Base-by-base conservation (phyloP, 2,797 vertebrate species). In the Siniperca undulata region DNA sequence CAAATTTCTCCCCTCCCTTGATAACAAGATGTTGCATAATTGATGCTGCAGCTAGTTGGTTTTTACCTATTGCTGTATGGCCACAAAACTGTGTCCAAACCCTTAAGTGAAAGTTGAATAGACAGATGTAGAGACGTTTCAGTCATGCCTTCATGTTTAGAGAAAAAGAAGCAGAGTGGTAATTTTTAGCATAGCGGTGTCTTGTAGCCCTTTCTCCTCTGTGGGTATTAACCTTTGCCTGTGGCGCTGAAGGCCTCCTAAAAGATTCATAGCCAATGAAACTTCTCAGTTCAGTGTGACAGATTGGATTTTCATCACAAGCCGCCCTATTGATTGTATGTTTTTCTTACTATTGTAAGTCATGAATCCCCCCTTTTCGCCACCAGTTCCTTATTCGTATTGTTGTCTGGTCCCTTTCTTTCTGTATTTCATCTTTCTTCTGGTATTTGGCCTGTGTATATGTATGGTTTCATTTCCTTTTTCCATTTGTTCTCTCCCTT, bases 201-300 rank as follows among this genome's bases (percentile, higher is more conserved):
- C 78, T 79, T 50, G n/a, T 70, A 40, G 46, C 65, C n/a, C n/a
- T 44, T 66, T 53, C 77, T 83, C 74, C 72, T 89, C 64, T 70
- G 65, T 53, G 40, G 67, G 68, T 80, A 59, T 91, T 88, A 90
- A 90, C 90, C 87, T 91, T 88, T 78, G 78, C 80, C 82, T 53
- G 77, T 82, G 71, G 79, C 4, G 22, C 78, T 24, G 79, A 67
- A 69, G 44, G 81, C 72, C 66, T 83, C 66, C 64, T 87, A 27
- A 92, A 92, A 94, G 70, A 93, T 94, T 94, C 84, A 94, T 91
- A 84, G 88, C 84, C 89, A 82, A 70, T 84, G 87, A 91, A 93
- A 93, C 76, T 52, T 64, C 79, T 86, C 78, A 24, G 75, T 81
- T 82, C 88, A 73, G 80, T 65, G 60, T 81, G 87, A 93, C 92